A percentile compares a stretch with the other conserved stretches of the same genome.
phyloP scores from a whole-genome alignment of 1,140 invertebrate species.

The Copidosoma floridanum region DNA sequence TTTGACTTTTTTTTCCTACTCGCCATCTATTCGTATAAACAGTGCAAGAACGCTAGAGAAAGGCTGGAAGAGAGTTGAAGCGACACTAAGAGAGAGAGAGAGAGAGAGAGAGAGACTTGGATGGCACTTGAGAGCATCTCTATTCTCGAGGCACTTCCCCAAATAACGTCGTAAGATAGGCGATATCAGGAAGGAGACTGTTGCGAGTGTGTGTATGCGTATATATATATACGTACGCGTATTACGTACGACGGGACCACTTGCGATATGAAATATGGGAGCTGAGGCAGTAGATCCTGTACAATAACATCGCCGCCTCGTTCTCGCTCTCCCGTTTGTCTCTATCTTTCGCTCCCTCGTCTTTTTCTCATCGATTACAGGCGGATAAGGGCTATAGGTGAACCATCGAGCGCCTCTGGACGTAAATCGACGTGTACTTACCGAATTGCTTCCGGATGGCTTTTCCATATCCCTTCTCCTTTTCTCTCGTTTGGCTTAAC shows the following conservation, averaged over 20 bases:
- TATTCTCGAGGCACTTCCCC: conserved; percentile 37
- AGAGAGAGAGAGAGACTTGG: conserved; percentile 25
- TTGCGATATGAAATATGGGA: conserved; percentile 42
- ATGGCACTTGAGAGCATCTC: conserved; percentile 30
- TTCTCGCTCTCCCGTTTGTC: conserved; percentile 23
- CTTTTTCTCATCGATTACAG: conserved; percentile 1
- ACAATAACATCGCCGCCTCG: conserved; percentile 41
- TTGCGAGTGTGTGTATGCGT: neutral
- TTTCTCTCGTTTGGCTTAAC: too few species aligned
- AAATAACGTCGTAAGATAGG: conserved; percentile 45
- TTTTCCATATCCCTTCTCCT: conserved; percentile 41
- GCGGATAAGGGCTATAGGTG: conserved; percentile 33
- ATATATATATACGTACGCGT: neutral
- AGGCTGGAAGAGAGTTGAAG: too few species aligned
- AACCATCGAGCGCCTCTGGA: conserved; percentile 45
- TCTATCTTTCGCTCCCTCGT: conserved; percentile 30
- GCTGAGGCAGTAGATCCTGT: conserved; percentile 26
- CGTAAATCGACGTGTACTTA: conserved; percentile 53
- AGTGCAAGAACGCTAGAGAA: too few species aligned
- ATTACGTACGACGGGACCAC: too few species aligned
- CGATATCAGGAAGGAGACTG: conserved; percentile 30
- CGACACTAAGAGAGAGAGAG: neutral
- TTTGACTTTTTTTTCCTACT: too few species aligned
- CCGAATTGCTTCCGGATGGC: conserved; percentile 52
- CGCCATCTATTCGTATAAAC: too few species aligned